Percentiles rank a stretch among this genome's conserved stretches.
phyloP scores from a whole-genome alignment of 2,797 vertebrate species.

The Crotalus adamanteus region DNA sequence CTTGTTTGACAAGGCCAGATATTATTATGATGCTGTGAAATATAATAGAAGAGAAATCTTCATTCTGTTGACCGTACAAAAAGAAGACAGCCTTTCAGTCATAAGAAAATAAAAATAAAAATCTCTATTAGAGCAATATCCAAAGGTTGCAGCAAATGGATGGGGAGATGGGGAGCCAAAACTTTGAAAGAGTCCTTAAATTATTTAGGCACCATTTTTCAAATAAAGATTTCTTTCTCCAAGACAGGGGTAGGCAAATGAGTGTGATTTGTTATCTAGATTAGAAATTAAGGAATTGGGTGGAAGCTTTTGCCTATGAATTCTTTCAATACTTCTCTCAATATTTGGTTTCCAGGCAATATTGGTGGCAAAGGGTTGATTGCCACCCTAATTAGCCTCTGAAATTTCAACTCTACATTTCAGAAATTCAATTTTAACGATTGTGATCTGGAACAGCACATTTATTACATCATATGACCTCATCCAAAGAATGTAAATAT shows the following conservation, averaged over 20 bases:
- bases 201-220: not conserved
- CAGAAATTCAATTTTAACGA: constrained; percentile 51
- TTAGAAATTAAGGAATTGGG: not conserved
- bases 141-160: not conserved
- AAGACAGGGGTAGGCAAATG: not conserved
- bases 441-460: too few relatives aligned
- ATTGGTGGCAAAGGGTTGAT: not conserved
- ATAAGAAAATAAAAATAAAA: not conserved
- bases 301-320: not conserved
- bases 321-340: not conserved
- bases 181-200: not conserved
- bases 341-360: not conserved
- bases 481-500: not conserved
- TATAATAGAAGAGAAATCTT: not conserved
- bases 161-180: not conserved
- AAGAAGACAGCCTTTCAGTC: not conserved
- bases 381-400: not conserved
- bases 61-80: not conserved
- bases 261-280: not conserved
- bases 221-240: not conserved
- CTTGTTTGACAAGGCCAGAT: not conserved
- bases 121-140: not conserved
- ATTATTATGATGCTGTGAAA: not conserved
- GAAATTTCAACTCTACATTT: constrained; percentile 33
- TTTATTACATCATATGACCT: not conserved